Base-by-base conservation (phyloP, 2,797 vertebrate species). In the Microcaecilia unicolor region DNA sequence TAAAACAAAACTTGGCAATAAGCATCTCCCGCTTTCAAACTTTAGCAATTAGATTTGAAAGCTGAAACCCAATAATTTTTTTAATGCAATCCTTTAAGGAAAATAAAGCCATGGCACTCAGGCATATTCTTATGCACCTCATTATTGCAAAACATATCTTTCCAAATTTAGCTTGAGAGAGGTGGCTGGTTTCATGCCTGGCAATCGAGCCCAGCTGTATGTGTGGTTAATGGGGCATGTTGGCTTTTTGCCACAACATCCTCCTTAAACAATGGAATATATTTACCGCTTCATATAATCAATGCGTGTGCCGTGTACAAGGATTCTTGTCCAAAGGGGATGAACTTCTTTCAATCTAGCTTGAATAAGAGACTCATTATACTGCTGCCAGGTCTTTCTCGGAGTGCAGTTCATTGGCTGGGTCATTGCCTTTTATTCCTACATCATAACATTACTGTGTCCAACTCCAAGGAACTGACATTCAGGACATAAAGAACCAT, bases 261-360 rank as follows among this genome's bases (percentile, higher is more conserved):
- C 70, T 71, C 61, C 72, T 72, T n/a, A 55, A 64, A 81, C 71
- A 83, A 73, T 60, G 25, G 54, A 76, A 70, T 68, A 58, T 78
- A 58, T 78, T 74, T 80, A 70, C 55, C 69, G 40, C 51, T 73
- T 61, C 51, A 60, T 70, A 55, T 59, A n/a, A 50, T 79, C 64
- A 70, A 58, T 63, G 45, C 53, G 5, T 46, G 55, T 46, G 52
- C 50, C 45, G 31, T 21, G 36, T 64, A 44, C 50, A 63, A 55
- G 61, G 76, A 64, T 60, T n/a, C n/a, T n/a, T n/a, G 34, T 61
- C 43, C 50, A 61, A 62, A 72, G 45, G 31, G 23, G 21, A 46
- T 61, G 49, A 53, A 55, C 33, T 32, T 63, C 51, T 69, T 53
- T 51, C 68, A 71, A 49, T 54, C 46, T 39, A 49, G 22, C 17